Evolutionary conservation across 2,113 vertebrate species (phyloP).

Genomic region (Orthonyx spaldingii): DNA sequence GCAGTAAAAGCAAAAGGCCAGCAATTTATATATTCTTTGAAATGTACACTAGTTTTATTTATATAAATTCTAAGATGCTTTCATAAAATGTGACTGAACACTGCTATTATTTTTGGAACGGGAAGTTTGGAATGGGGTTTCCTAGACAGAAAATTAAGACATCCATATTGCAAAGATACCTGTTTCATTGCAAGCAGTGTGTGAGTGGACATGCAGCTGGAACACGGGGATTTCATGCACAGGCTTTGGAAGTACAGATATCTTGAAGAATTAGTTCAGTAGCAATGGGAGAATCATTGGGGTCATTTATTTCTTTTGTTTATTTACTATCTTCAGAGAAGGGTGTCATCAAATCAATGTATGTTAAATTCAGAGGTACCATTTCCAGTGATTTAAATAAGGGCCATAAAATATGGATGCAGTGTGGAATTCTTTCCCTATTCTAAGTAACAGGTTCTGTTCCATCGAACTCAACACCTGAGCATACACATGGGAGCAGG

Average conservation of each 20-base stretch:
- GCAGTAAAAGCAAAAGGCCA: background rate
- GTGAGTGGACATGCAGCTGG: background rate
- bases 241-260: background rate
- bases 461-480: background rate
- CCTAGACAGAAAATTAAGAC: background rate
- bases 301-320: background rate
- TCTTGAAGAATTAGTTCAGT: background rate
- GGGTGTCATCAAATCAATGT: rapidly evolving
- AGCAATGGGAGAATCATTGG: background rate
- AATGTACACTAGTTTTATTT: constrained; percentile 47
- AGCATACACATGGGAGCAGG: background rate
- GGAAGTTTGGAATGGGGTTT: background rate
- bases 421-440: background rate
- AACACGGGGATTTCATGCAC: background rate
- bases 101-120: constrained; percentile 31
- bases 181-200: background rate
- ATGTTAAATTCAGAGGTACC: background rate
- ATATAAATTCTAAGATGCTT: constrained; percentile 25
- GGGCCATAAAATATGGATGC: background rate
- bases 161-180: background rate
- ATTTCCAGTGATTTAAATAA: background rate
- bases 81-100: constrained; percentile 41
- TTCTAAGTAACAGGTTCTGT: background rate
- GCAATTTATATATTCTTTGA: constrained; percentile 4
- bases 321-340: background rate